Evolutionary conservation across 2,888 invertebrate genomes (phyloP).

Genomic region (Heliconius ismenius): DNA sequence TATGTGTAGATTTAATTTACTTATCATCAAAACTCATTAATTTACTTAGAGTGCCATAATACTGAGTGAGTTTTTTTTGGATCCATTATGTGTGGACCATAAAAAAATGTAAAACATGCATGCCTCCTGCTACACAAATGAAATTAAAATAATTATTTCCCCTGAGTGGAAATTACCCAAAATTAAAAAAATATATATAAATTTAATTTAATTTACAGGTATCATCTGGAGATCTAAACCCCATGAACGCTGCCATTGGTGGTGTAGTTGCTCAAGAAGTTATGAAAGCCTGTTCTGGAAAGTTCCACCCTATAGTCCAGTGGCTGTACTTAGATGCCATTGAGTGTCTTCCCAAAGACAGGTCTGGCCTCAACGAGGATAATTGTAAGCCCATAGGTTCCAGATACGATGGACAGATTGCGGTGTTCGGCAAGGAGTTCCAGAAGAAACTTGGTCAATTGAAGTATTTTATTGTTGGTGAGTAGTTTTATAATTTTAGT

Average conservation of each 20-base stretch:
- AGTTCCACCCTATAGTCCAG: slow-evolving; percentile 95
- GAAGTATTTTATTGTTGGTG: slow-evolving; percentile 89
- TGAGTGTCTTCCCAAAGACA: slow-evolving; percentile 93
- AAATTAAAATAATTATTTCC: too few relatives aligned
- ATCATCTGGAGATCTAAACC: slow-evolving; percentile 90
- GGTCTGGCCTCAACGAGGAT: slow-evolving; percentile 84
- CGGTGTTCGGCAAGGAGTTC: slow-evolving; percentile 95
- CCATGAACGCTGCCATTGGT: slow-evolving; percentile 96
- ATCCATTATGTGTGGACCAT: too few relatives aligned
- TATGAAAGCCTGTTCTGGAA: slow-evolving; percentile 98
- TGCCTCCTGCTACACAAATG: too few relatives aligned
- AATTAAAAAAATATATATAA: too few relatives aligned
- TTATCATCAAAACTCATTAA: too few relatives aligned
- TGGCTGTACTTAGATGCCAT: slow-evolving; percentile 98
- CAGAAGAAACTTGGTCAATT: slow-evolving; percentile 91
- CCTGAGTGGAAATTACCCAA: too few relatives aligned
- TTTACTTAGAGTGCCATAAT: too few relatives aligned
- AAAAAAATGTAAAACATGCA: too few relatives aligned
- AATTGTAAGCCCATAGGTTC: slow-evolving; percentile 86
- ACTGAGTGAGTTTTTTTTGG: too few relatives aligned
- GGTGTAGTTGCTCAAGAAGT: slow-evolving; percentile 99
- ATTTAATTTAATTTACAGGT: slow-evolving; percentile 60
- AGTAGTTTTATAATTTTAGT: slow-evolving; percentile 48
- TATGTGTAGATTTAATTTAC: too few relatives aligned
- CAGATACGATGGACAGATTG: slow-evolving; percentile 94